phyloP scores from a whole-genome alignment of 2,888 invertebrate genomes.

The Alitta virens region DNA sequence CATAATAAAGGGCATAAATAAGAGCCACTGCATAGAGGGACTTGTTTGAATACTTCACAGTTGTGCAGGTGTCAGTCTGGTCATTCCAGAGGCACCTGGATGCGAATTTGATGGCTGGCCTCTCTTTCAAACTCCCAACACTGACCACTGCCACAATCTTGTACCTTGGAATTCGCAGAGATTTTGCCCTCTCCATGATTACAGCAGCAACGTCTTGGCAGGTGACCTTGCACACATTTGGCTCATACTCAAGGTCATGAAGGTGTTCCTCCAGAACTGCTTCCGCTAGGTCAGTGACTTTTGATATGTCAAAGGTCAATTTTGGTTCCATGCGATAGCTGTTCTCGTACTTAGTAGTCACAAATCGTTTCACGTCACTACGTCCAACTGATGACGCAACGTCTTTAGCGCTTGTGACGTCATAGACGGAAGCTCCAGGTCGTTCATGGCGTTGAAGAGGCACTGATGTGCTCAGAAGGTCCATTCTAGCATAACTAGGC shows the following conservation, averaged over 20 bases:
- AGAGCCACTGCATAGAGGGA: slow-evolving; percentile 50
- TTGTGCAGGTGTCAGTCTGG: slow-evolving; percentile 48
- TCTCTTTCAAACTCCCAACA: slow-evolving; percentile 44
- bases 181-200: slow-evolving; percentile 41
- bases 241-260: slow-evolving; percentile 31
- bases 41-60: slow-evolving; percentile 45
- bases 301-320: not conserved
- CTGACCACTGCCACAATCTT: slow-evolving; percentile 49
- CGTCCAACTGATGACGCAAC: too few species aligned
- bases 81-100: slow-evolving; percentile 51
- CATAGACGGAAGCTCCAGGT: too few species aligned
- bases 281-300: slow-evolving; percentile 18
- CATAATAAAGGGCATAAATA: slow-evolving; percentile 43
- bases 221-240: slow-evolving; percentile 36
- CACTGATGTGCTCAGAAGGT: too few species aligned
- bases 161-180: slow-evolving; percentile 35
- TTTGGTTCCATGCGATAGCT: not conserved
- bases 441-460: too few species aligned
- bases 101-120: slow-evolving; percentile 49
- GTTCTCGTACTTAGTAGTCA: not conserved
- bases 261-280: slow-evolving; percentile 14
- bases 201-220: slow-evolving; percentile 39
- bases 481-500: too few species aligned
- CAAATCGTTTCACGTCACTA: too few species aligned
- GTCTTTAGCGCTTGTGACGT: too few species aligned